These are phyloP conservation scores for Heliothis subflexa DNA, from an alignment of 1,140 invertebrate genomes.

Conservation along the genomic window DNA sequence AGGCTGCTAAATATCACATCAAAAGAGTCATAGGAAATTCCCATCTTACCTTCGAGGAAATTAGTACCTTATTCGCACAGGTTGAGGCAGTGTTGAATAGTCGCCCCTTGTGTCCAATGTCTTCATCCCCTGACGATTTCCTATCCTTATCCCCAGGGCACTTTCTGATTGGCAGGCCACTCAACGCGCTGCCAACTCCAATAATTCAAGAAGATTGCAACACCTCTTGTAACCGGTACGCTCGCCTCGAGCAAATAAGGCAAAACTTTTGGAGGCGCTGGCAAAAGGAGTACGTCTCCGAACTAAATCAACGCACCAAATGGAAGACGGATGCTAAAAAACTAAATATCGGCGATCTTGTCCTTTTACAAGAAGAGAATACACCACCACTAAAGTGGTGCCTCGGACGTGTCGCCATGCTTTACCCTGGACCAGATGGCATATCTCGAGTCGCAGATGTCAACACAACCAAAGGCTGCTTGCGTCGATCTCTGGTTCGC, in stretches of 20 bases:
- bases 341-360: neutral
- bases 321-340: neutral
- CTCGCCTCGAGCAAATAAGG: too few relatives aligned
- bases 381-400: neutral
- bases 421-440: neutral
- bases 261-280: neutral
- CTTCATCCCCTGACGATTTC: slow-evolving; percentile 65
- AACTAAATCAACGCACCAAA: neutral
- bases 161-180: slow-evolving; percentile 62
- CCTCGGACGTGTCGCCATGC: neutral
- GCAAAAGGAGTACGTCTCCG: neutral
- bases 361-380: neutral
- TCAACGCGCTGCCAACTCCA: slow-evolving; percentile 48
- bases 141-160: slow-evolving; percentile 64
- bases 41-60: slow-evolving; percentile 64
- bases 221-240: too few relatives aligned
- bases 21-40: slow-evolving; percentile 54
- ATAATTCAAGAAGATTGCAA: too few relatives aligned
- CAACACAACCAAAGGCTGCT: neutral
- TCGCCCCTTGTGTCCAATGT: slow-evolving; percentile 71
- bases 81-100: slow-evolving; percentile 74
- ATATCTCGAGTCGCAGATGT: neutral
- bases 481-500: neutral
- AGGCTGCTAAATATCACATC: slow-evolving; percentile 55
- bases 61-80: slow-evolving; percentile 64